Evolutionary conservation across 2,113 vertebrate genomes (phyloP).

Genomic region (Malurus elegans): DNA sequence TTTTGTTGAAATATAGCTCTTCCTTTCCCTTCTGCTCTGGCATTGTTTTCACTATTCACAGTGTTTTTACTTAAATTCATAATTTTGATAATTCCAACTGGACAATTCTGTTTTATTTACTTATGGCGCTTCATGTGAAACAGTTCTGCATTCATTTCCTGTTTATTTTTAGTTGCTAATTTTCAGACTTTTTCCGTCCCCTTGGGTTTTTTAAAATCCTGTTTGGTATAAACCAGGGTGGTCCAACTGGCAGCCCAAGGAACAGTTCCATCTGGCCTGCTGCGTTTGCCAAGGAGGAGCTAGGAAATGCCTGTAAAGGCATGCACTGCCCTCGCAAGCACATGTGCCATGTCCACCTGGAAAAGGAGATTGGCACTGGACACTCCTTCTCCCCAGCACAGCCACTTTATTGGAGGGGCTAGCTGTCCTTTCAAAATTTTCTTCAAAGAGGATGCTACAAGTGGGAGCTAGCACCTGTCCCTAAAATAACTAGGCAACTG

Average conservation of each 20-base stretch:
- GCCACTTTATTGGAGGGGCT: not conserved
- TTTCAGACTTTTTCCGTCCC: slow-evolving; percentile 59
- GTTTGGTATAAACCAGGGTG: slow-evolving; percentile 65
- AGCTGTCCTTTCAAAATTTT: not conserved
- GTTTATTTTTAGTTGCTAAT: slow-evolving; percentile 66
- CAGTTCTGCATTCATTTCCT: slow-evolving; percentile 57
- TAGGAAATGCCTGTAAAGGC: slow-evolving; percentile 46
- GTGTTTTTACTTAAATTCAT: slow-evolving; percentile 18
- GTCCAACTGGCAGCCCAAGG: slow-evolving; percentile 67
- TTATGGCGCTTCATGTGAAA: slow-evolving; percentile 27
- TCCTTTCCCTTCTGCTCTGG: not conserved
- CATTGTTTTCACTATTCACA: not conserved
- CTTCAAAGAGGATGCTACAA: not conserved
- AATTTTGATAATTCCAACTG: slow-evolving; percentile 32
- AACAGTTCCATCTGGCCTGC: slow-evolving; percentile 63
- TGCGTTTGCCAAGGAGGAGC: slow-evolving; percentile 62
- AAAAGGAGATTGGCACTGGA: not conserved
- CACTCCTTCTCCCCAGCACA: not conserved
- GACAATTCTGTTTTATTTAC: slow-evolving; percentile 14
- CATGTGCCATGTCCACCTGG: not conserved
- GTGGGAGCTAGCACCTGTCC: not conserved
- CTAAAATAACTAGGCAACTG: not conserved
- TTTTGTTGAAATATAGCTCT: not conserved
- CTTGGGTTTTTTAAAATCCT: slow-evolving; percentile 55
- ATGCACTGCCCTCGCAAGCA: slow-evolving; percentile 11